A percentile compares a stretch with the other conserved stretches of the same genome.
Conservation (phyloP, 2,888 invertebrate species). For the Oxycera nigricornis region DNA sequence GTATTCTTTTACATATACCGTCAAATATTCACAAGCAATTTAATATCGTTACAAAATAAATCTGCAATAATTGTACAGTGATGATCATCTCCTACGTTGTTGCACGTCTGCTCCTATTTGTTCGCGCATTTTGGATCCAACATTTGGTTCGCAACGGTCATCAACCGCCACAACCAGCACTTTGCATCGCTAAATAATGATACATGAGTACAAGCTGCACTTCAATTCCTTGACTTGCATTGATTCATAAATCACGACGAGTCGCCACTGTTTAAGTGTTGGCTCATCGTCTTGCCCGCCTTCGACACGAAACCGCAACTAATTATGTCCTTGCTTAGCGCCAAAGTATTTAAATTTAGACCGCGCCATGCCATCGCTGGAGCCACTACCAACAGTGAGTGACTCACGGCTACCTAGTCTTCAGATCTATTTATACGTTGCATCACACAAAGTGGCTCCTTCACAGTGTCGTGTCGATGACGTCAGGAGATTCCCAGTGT, state of each 20-base stretch:
- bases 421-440: slow-evolving; percentile 31
- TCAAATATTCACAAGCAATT: too few relatives aligned
- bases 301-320: not conserved
- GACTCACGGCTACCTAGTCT: slow-evolving; percentile 28
- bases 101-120: too few relatives aligned
- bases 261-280: slow-evolving; percentile 30
- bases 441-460: too few relatives aligned
- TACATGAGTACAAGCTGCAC: slow-evolving; percentile 19
- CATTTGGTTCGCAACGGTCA: not conserved
- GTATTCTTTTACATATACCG: too few relatives aligned
- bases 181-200: slow-evolving; percentile 12
- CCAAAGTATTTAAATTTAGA: slow-evolving; percentile 36
- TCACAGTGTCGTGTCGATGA: slow-evolving; percentile 37
- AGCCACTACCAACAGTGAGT: slow-evolving; percentile 25
- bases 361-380: slow-evolving; percentile 34
- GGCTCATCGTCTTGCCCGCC: slow-evolving; percentile 5
- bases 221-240: slow-evolving; percentile 34
- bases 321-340: slow-evolving; percentile 39
- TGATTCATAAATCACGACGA: slow-evolving; percentile 36
- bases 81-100: too few relatives aligned
- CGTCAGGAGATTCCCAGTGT: slow-evolving; percentile 46
- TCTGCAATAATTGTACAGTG: too few relatives aligned
- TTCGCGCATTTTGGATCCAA: too few relatives aligned
- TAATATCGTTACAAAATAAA: too few relatives aligned
- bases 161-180: not conserved